A percentile compares a stretch with the other conserved stretches of the same genome.
Conservation (phyloP, 2,113 vertebrate species). For the Synchiropus splendidus region DNA sequence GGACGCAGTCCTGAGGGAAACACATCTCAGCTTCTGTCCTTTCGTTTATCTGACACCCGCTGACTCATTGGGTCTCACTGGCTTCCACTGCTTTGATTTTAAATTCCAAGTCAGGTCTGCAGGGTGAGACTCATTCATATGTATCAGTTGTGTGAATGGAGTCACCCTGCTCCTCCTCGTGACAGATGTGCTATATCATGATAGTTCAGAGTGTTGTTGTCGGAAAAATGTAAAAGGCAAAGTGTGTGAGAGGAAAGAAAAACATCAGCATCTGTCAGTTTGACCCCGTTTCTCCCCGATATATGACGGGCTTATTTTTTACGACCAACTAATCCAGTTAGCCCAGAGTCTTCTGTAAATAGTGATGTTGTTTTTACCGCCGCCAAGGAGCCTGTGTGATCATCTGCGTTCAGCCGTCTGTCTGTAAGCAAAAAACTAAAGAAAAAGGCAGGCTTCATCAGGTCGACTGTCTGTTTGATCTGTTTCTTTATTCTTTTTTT, state of each 20-base stretch:
- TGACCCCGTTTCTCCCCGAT: too few relatives aligned
- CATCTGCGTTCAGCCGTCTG: too few relatives aligned
- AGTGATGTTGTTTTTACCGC: too few relatives aligned
- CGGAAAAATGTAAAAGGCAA: conserved; percentile 3
- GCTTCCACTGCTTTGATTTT: conserved; percentile 10
- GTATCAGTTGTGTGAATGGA: conserved; percentile 6
- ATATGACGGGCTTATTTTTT: too few relatives aligned
- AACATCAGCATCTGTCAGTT: too few relatives aligned
- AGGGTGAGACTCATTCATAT: conserved; percentile 3
- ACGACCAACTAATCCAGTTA: too few relatives aligned
- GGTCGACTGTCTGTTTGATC: too few relatives aligned
- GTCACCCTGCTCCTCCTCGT: conserved; percentile 3
- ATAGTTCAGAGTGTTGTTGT: conserved; percentile 4
- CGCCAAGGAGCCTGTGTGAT: too few relatives aligned
- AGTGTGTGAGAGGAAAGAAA: neutral
- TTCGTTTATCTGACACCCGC: conserved; percentile 11
- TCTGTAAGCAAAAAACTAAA: too few relatives aligned
- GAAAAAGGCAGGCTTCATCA: too few relatives aligned
- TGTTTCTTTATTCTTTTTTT: too few relatives aligned
- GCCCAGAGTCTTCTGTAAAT: too few relatives aligned
- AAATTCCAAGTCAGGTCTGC: conserved; percentile 6
- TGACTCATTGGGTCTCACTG: neutral
- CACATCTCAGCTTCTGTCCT: conserved; percentile 8
- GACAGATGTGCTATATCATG: conserved; percentile 4
- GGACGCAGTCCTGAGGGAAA: conserved; percentile 7